Conservation (phyloP, 2,113 vertebrate genomes). For the Tympanuchus pallidicinctus region DNA sequence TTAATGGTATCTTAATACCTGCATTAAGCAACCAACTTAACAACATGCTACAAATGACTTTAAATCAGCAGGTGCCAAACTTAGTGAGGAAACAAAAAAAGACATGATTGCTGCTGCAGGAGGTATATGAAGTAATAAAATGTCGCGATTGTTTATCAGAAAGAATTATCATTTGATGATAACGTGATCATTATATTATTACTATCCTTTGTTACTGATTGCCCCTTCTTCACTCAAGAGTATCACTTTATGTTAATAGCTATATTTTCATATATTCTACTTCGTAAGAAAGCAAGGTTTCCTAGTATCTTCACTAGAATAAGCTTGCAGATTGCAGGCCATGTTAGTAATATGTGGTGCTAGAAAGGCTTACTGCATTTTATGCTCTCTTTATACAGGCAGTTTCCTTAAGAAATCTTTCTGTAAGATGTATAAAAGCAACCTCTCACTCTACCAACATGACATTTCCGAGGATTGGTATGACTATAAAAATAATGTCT, state of each 20-base stretch:
- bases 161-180: slow-evolving; percentile 58
- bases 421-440: background rate
- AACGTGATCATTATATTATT: slow-evolving; percentile 70
- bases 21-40: slow-evolving; percentile 54
- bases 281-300: slow-evolving; percentile 2
- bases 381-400: background rate
- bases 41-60: slow-evolving; percentile 57
- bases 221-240: slow-evolving; percentile 55
- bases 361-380: background rate
- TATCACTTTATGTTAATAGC: slow-evolving; percentile 55
- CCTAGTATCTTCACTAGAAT: background rate
- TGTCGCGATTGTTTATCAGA: slow-evolving; percentile 69
- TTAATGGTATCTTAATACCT: slow-evolving; percentile 53
- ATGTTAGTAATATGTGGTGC: background rate
- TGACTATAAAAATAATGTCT: background rate
- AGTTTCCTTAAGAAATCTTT: background rate
- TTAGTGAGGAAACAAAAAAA: slow-evolving; percentile 26
- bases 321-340: background rate
- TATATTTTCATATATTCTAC: slow-evolving; percentile 7
- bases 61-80: slow-evolving; percentile 62
- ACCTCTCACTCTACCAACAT: background rate
- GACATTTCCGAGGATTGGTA: background rate
- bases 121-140: slow-evolving; percentile 67
- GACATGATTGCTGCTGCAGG: slow-evolving; percentile 29
- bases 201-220: slow-evolving; percentile 61